A percentile compares a stretch with the other conserved stretches of the same genome.
Evolutionary conservation across 92 coral and sea anemone genomes (phyloP).

Genomic region (Porites lobata): DNA sequence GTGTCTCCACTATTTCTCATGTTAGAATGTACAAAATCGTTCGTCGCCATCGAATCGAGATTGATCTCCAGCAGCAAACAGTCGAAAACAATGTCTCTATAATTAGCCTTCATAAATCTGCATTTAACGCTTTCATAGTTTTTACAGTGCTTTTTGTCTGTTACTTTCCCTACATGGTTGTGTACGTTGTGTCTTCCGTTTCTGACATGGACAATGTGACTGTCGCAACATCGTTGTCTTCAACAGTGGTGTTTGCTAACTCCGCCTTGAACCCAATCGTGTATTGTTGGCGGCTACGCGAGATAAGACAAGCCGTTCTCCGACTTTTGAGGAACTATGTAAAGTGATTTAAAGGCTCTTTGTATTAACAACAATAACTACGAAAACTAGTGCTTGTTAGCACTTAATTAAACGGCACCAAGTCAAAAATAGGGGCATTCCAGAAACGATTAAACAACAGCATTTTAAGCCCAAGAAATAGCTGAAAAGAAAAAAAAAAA

Average conservation of each 20-base stretch:
- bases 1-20: constrained; percentile 9
- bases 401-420: too few relatives aligned
- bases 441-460: too few relatives aligned
- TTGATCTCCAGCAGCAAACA: constrained; percentile 12
- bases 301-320: background rate
- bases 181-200: background rate
- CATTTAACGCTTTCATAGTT: constrained; percentile 17
- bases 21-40: constrained; percentile 15
- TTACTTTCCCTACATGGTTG: constrained; percentile 8
- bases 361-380: too few relatives aligned
- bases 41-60: constrained; percentile 14
- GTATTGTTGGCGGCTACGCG: constrained; percentile 10
- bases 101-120: background rate
- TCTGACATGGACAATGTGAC: background rate
- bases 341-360: background rate
- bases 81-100: background rate
- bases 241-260: constrained; percentile 11
- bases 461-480: too few relatives aligned
- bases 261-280: constrained; percentile 11
- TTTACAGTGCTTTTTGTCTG: constrained; percentile 5
- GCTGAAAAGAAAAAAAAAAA: too few relatives aligned
- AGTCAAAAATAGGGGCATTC: too few relatives aligned
- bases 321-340: background rate
- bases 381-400: too few relatives aligned
- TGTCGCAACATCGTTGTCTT: background rate